Evolutionary conservation across 2,797 vertebrate genomes (phyloP).

Genomic region (Sebastes diaconus): DNA sequence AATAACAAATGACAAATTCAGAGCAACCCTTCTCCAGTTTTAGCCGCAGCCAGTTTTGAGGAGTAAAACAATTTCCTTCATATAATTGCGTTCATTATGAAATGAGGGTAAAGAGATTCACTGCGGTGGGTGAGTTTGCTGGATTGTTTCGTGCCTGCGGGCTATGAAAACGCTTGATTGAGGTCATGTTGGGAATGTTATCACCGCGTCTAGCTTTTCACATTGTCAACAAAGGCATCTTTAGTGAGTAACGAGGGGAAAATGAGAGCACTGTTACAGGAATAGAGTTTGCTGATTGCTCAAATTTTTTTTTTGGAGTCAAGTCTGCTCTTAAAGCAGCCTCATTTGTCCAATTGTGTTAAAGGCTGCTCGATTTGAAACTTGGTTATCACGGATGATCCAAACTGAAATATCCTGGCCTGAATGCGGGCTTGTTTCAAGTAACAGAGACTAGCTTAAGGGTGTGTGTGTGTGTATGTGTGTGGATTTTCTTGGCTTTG

Average conservation of each 20-base stretch:
- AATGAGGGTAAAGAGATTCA: constrained; percentile 61
- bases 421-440: constrained; percentile 38
- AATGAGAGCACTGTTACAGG: constrained; percentile 42
- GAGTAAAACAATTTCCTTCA: constrained; percentile 23
- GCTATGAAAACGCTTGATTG: constrained; percentile 70
- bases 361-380: constrained; percentile 25
- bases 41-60: not conserved
- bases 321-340: not conserved
- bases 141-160: constrained; percentile 60
- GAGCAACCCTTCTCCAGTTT: constrained; percentile 5
- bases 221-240: constrained; percentile 66
- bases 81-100: constrained; percentile 65
- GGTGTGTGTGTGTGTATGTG: constrained; percentile 4
- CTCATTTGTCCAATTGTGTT: constrained; percentile 23
- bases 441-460: constrained; percentile 34
- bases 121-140: constrained; percentile 47
- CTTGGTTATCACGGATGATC: constrained; percentile 4
- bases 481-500: constrained; percentile 42
- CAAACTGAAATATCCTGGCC: constrained; percentile 35
- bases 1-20: constrained; percentile 38
- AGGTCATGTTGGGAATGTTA: constrained; percentile 72
- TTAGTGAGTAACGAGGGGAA: constrained; percentile 48
- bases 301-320: constrained; percentile 26
- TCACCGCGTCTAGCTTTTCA: constrained; percentile 57
- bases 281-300: constrained; percentile 52